Conservation (phyloP, 1,140 invertebrate species). For the Drosophila burlai region DNA sequence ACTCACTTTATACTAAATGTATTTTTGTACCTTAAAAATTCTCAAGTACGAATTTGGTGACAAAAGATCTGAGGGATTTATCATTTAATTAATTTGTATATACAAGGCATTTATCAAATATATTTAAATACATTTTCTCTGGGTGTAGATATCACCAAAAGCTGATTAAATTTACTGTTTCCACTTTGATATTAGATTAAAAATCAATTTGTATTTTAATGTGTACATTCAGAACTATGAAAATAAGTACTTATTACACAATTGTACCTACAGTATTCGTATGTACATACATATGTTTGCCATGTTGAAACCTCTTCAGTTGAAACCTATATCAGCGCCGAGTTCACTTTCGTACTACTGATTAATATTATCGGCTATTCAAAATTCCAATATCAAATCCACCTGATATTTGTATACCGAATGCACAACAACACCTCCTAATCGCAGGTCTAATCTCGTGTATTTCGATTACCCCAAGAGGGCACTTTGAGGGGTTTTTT, state of each 20-base stretch:
- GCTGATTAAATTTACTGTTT: neutral
- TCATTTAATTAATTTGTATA: neutral
- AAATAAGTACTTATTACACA: neutral
- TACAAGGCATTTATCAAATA: too few relatives aligned
- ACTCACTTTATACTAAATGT: neutral
- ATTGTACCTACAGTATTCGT: neutral
- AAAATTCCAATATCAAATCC: constrained; percentile 42
- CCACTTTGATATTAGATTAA: constrained; percentile 20
- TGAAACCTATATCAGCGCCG: neutral
- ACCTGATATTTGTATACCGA: constrained; percentile 3
- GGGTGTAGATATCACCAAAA: neutral
- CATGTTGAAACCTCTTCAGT: neutral
- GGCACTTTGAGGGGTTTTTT: constrained; percentile 15
- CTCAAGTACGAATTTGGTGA: neutral
- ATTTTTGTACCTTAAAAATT: neutral
- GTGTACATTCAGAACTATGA: neutral
- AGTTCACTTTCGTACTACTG: constrained; percentile 3
- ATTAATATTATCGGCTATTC: constrained; percentile 30
- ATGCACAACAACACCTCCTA: neutral
- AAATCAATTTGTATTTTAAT: constrained; percentile 11
- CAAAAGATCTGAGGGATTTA: too few relatives aligned
- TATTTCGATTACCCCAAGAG: constrained; percentile 10
- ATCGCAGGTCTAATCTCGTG: constrained; percentile 31
- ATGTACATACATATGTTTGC: neutral
- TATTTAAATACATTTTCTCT: neutral